Evolutionary conservation across 2,797 vertebrate genomes (phyloP), one percentile per base, ranked within the genome.

Genomic region (Poecilia velifera): DNA sequence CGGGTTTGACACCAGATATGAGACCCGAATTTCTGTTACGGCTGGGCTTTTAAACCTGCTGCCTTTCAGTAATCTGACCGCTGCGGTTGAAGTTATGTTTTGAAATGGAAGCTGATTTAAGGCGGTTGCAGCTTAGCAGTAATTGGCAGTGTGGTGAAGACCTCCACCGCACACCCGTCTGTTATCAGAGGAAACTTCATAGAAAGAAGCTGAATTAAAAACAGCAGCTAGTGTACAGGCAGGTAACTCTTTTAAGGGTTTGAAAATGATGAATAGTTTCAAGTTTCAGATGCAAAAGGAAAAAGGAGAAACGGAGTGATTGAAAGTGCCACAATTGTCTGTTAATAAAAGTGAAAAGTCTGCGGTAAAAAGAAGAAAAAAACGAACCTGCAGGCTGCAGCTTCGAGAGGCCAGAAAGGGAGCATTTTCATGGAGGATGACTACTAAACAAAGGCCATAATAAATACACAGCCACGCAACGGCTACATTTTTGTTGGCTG

Each of bases 151-250:
- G 92, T 41, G 80, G 88, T 64, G 86, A 87, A 83, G 89, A 93
- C 91, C 92, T 93, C 92, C 89, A 90, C 85, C 82, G 77, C 88
- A 84, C 88, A 81, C 90, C 89, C 80, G 77, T 84, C 85, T 93
- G 81, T 84, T 83, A 90, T 94, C 92, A 92, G 87, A 90, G 88
- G 93, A 80, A 89, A 90, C 93, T 91, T 93, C 89, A 95, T 92
- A 96, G 95, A 93, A 93, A 85, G 90, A 92, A 90, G 90, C 82
- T 87, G 95, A 95, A 96, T 96, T 95, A 94, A 96, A 96, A 96
- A 96, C 95, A 94, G 93, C 93, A 83, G 95, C 94, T 92, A 95
- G 95, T 94, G 91, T 91, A 87, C 96, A 95, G 85, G 89, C 94
- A 93, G 93, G 95, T 96, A 94, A 93, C 86, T 84, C 86, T 93